These are phyloP conservation scores for Epizoanthus fatuus DNA, from an alignment of 92 coral and sea anemone species.

Conservation along the genomic window DNA sequence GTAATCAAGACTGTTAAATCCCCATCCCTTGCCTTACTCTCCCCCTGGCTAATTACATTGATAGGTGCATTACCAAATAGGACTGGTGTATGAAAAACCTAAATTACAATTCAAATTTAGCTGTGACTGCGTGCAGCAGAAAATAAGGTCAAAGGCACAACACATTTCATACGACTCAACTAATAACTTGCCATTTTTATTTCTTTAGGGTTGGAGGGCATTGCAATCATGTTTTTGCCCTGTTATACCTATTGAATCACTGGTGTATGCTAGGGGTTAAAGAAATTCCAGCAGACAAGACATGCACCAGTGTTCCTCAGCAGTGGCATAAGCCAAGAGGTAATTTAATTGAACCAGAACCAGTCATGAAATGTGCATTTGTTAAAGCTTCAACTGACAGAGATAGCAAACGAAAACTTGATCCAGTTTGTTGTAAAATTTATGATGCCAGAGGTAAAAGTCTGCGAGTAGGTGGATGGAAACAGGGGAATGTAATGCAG, in stretches of 20 bases:
- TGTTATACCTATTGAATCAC: constrained; percentile 48
- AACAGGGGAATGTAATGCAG: constrained; percentile 44
- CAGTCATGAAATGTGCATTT: constrained; percentile 68
- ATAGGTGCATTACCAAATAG: too few species aligned
- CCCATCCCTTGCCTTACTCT: too few species aligned
- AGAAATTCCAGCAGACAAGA: constrained; percentile 67
- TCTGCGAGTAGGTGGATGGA: constrained; percentile 51
- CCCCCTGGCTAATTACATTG: too few species aligned
- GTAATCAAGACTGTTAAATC: too few species aligned
- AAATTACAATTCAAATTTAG: too few species aligned
- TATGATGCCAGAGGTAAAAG: constrained; percentile 63
- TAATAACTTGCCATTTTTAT: not conserved
- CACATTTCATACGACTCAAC: not conserved
- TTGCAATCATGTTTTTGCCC: constrained; percentile 45
- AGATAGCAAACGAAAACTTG: constrained; percentile 44
- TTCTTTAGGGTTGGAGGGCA: constrained; percentile 60
- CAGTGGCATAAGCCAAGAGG: constrained; percentile 67
- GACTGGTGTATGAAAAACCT: too few species aligned
- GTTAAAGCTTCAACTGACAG: constrained; percentile 56
- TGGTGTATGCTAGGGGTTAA: constrained; percentile 60
- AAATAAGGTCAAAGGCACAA: too few species aligned
- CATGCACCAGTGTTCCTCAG: constrained; percentile 64
- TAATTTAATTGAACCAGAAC: constrained; percentile 51
- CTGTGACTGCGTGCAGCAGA: too few species aligned
- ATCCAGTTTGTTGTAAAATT: constrained; percentile 67